Evolutionary conservation across 2,888 invertebrate species (phyloP), one percentile per base, ranked within the genome.

Genomic region (Opisthograptis luteolata): DNA sequence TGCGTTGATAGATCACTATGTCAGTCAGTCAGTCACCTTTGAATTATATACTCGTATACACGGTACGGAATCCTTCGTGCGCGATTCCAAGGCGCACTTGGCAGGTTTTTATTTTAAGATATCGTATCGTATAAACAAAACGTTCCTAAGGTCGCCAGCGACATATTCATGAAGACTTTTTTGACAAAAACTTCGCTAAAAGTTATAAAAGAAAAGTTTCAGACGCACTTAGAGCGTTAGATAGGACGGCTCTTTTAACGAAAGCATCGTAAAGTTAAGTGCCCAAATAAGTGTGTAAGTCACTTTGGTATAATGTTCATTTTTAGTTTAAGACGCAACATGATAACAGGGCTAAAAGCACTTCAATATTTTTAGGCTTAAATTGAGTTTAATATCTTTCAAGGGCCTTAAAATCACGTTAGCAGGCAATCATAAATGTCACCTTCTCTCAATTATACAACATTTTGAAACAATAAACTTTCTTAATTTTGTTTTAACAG

Each of bases 131-230:
- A 13, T 28, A n/a, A 24, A 47, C 14, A 32, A 49, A 30, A 41
- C 25, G 27, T 20, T 22, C 13, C 24, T 32, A 31, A 36, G 40
- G 45, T 39, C 43, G 30, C 24, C 46, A 9, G 27, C 45, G 34
- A 56, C 51, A 54, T 56, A 56, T 59, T 59, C 56, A 46, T 51
- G 46, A 51, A 47, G 37, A 45, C 34, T 48, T 55, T 51, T 56
- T 59, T 52, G 56, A 35, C 37, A 24, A 49, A n/a, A 51, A 36
- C 53, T 43, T 45, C 35, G 25, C 42, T 13, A 35, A 43, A 49
- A 54, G 47, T 59, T 54, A 46, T 49, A 54, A 52, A 46, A 50
- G 48, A 37, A 59, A 59, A 56, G 54, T 56, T 55, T 35, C 19
- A 40, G 41, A 22, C 46, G 9, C 41, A 51, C 47, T 53, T 50